Conservation (phyloP, 2,113 vertebrate genomes). For the Hystrix brachyura region DNA sequence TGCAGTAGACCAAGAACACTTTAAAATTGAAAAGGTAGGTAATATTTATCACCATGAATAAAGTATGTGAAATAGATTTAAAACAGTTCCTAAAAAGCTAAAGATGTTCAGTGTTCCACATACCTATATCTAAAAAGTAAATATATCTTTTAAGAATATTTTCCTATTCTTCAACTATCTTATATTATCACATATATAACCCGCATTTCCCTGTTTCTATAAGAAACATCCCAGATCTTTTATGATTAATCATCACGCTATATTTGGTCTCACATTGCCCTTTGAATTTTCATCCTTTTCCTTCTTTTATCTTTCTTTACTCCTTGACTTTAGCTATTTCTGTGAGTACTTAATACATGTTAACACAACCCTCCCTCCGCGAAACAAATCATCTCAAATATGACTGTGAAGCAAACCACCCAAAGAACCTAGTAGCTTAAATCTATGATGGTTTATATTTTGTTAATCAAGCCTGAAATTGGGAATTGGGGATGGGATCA, state of each 20-base stretch:
- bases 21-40: slow-evolving; percentile 80
- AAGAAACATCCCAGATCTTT: neutral
- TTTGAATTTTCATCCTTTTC: slow-evolving; percentile 48
- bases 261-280: slow-evolving; percentile 34
- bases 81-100: slow-evolving; percentile 58
- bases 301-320: slow-evolving; percentile 31
- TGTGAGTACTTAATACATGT: neutral
- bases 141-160: slow-evolving; percentile 40
- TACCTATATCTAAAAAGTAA: slow-evolving; percentile 61
- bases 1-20: slow-evolving; percentile 76
- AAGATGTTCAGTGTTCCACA: slow-evolving; percentile 51
- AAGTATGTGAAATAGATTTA: slow-evolving; percentile 70
- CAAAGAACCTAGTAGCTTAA: neutral
- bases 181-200: neutral
- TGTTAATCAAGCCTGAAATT: neutral
- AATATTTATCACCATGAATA: slow-evolving; percentile 78
- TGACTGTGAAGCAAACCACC: neutral
- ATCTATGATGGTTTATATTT: neutral
- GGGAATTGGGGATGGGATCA: neutral
- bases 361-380: neutral
- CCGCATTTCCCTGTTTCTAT: neutral
- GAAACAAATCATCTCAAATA: neutral
- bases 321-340: slow-evolving; percentile 28
- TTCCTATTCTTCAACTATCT: neutral
- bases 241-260: neutral